Conservation (phyloP, 2,888 invertebrate species). For the Beris chalybata region DNA sequence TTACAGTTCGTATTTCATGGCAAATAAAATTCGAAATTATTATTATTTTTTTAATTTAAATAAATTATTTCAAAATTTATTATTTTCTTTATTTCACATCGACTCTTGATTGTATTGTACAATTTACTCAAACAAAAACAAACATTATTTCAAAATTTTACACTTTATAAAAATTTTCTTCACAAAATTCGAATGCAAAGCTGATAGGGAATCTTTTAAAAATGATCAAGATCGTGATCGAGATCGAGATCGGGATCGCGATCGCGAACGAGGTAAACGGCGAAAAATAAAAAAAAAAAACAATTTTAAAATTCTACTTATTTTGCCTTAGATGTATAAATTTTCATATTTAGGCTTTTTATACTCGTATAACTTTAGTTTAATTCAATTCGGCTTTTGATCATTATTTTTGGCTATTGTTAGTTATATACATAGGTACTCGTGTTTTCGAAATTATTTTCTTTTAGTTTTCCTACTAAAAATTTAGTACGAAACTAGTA, state of each 20-base stretch:
- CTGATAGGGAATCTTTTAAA: slow-evolving; percentile 60
- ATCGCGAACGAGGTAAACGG: slow-evolving; percentile 71
- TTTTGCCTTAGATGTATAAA: background rate
- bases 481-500: too few species aligned
- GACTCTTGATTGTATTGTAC: background rate
- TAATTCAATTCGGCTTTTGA: too few species aligned
- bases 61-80: background rate
- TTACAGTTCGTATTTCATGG: too few species aligned
- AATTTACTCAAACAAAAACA: background rate
- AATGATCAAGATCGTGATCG: slow-evolving; percentile 70
- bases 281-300: too few species aligned
- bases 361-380: too few species aligned
- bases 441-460: too few species aligned
- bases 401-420: too few species aligned
- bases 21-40: background rate
- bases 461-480: too few species aligned
- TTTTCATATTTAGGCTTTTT: background rate
- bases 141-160: background rate
- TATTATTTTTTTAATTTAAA: background rate
- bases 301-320: background rate
- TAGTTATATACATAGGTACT: too few species aligned
- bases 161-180: slow-evolving; percentile 16
- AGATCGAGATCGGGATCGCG: slow-evolving; percentile 63
- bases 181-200: slow-evolving; percentile 21
- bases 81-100: background rate